Percentiles rank a stretch among this genome's conserved stretches.
Conservation (phyloP, 2,113 vertebrate genomes). For the Halichoeres trimaculatus region DNA sequence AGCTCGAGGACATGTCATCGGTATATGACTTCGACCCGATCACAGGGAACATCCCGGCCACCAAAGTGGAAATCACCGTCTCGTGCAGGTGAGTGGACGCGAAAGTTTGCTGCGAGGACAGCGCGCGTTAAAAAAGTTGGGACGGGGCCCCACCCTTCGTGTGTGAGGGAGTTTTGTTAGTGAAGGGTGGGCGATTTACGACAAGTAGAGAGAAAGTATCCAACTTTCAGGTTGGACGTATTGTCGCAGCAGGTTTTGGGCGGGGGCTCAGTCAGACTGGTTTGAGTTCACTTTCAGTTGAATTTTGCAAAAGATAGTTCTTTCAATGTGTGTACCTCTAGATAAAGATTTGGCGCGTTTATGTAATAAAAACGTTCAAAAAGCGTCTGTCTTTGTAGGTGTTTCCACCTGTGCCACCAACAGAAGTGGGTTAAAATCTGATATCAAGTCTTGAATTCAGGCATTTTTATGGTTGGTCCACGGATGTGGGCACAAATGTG, state of each 20-base stretch:
- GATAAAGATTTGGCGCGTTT: too few relatives aligned
- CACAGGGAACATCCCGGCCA: conserved; percentile 91
- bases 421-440: background rate
- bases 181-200: background rate
- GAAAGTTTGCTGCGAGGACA: conserved; percentile 48
- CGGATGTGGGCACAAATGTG: too few relatives aligned
- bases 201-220: background rate
- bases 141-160: conserved; percentile 46
- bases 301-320: too few relatives aligned
- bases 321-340: too few relatives aligned
- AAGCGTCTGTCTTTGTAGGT: background rate
- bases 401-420: background rate
- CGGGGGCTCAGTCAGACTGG: background rate
- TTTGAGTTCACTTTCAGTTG: too few relatives aligned
- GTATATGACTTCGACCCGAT: conserved; percentile 91
- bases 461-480: too few relatives aligned
- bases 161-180: background rate
- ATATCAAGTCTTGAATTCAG: background rate
- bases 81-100: conserved; percentile 89
- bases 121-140: conserved; percentile 58
- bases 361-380: background rate
- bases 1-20: conserved; percentile 89
- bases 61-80: conserved; percentile 95
- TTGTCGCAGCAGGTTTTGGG: background rate
- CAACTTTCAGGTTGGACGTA: background rate